Evolutionary conservation across 2,888 invertebrate genomes (phyloP), one percentile per base, ranked within the genome.

Genomic region (Scaptomyza tumidula): DNA sequence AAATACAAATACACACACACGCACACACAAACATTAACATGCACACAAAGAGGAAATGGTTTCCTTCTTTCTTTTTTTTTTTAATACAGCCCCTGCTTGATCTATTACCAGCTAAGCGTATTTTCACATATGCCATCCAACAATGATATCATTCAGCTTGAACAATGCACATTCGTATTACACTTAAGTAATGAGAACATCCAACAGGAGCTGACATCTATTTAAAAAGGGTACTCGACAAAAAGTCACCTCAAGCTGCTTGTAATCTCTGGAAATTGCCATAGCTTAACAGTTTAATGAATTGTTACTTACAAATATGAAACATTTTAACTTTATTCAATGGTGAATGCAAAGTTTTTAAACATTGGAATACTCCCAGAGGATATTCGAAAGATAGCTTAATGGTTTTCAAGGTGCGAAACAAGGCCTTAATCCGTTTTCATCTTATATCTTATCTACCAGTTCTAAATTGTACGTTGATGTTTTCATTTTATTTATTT

Each of bases 81-180:
- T 10, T 27, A 7, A 29, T 24, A 16, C 16, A 50, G 35, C 27
- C 50, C 50, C 49, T 37, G 27, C 56, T 37, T 37, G 59, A 58
- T 59, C 61, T 59, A 48, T 46, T 60, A 41, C 46, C 33, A 49
- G 37, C 64, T 56, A 66, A 66, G 67, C 54, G 39, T 60, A 52
- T 62, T 68, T 56, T 54, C 57, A 72, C 56, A 71, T 71, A 71
- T 72, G 67, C 49, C 49, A 39, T 54, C 46, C 54, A 54, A 54
- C 64, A 64, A 65, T 49, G 63, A 52, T 39, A 72, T 54, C 72
- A 71, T 66, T 60, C 52, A 50, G 55, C 31, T 44, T 43, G 29
- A 45, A 66, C 65, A 58, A 58, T 50, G 41, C 48, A 39, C 56
- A 48, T 46, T 19, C 46, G 16, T 10, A 41, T 37, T 19, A 43